Conservation (phyloP, 2,113 vertebrate genomes). For the Bagarius yarrelli region DNA sequence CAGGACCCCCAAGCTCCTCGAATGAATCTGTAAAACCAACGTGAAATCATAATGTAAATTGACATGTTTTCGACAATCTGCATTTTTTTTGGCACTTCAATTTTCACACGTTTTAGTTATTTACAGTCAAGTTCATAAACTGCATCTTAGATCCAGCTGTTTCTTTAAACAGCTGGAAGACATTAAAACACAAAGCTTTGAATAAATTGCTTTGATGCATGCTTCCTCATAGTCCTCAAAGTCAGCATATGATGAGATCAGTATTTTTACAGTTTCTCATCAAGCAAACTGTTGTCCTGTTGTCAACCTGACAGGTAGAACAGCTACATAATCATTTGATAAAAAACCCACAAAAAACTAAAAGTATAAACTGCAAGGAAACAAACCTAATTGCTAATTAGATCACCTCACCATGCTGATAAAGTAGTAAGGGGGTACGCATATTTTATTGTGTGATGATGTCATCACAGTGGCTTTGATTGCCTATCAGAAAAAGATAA, state of each 20-base stretch:
- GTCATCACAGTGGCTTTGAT: background rate
- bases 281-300: constrained; percentile 28
- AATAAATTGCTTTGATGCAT: constrained; percentile 60
- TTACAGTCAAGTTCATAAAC: constrained; percentile 60
- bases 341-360: background rate
- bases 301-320: constrained; percentile 26
- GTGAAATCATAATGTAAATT: background rate
- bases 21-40: constrained; percentile 77
- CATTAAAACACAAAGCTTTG: constrained; percentile 55
- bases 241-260: constrained; percentile 55
- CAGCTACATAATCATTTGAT: constrained; percentile 25
- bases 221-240: constrained; percentile 53
- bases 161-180: constrained; percentile 62
- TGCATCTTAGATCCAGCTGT: constrained; percentile 54
- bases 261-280: constrained; percentile 37
- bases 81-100: constrained; percentile 34
- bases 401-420: background rate
- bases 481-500: no score
- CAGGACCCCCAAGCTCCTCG: constrained; percentile 87
- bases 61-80: constrained; percentile 16
- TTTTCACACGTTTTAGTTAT: constrained; percentile 54
- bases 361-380: background rate
- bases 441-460: background rate
- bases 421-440: background rate
- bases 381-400: background rate